Conservation (phyloP, 2,888 invertebrate genomes). For the Atethmia centrago region DNA sequence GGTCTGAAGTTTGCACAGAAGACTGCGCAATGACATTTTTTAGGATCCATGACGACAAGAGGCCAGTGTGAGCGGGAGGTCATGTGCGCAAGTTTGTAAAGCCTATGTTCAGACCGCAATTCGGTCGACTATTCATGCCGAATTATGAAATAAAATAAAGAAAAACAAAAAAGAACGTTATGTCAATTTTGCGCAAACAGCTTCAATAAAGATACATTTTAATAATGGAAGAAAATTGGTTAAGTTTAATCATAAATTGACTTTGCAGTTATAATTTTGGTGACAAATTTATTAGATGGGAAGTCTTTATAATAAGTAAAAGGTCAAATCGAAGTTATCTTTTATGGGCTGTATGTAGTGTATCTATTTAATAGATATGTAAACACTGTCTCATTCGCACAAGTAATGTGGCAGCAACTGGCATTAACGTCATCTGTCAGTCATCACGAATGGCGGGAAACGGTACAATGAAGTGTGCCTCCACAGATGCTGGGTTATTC, state of each 20-base stretch:
- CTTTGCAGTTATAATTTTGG: background rate
- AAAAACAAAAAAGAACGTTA: background rate
- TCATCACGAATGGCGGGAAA: background rate
- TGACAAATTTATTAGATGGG: background rate
- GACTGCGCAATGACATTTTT: no score
- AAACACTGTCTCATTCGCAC: background rate
- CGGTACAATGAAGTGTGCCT: background rate
- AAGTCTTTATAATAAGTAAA: background rate
- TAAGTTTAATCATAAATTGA: slow-evolving; percentile 47
- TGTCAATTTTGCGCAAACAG: slow-evolving; percentile 27
- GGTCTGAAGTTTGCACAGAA: no score
- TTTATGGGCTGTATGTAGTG: background rate
- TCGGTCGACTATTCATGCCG: background rate
- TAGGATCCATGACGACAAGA: background rate
- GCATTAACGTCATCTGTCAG: background rate
- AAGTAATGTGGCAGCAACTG: background rate
- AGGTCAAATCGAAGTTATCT: background rate
- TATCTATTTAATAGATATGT: background rate
- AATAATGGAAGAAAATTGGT: background rate
- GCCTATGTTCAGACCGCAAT: background rate
- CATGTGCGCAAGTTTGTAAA: no score
- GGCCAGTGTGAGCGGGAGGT: background rate
- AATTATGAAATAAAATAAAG: background rate
- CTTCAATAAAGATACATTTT: background rate
- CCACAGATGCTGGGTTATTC: no score